These are phyloP conservation scores for Vipera latastei DNA, from an alignment of 2,797 vertebrate genomes.

Conservation along the genomic window DNA sequence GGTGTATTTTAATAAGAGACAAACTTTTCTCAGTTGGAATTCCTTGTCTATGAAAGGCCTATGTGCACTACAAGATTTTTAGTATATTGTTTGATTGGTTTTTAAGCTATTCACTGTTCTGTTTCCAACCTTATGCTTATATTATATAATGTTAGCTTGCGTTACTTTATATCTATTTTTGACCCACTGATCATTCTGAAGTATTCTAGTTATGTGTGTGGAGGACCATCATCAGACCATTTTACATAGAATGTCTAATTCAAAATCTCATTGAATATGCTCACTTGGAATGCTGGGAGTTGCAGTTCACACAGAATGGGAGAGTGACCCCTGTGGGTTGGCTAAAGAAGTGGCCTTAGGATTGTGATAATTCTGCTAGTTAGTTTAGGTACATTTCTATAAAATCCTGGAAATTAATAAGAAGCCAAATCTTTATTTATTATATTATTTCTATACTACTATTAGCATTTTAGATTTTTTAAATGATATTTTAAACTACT, in stretches of 20 bases:
- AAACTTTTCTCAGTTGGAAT: background rate
- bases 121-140: background rate
- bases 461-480: background rate
- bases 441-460: background rate
- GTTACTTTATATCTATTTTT: background rate
- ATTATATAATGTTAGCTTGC: background rate
- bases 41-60: background rate
- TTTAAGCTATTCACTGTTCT: background rate
- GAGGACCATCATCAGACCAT: background rate
- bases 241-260: background rate
- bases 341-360: background rate
- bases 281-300: background rate
- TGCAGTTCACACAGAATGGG: background rate
- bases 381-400: background rate
- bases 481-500: background rate
- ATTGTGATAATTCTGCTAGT: background rate
- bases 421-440: background rate
- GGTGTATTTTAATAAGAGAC: background rate
- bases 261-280: background rate
- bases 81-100: background rate
- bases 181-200: background rate
- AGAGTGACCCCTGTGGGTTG: background rate
- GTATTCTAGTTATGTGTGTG: background rate
- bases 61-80: background rate
- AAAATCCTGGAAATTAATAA: background rate